phyloP scores from a whole-genome alignment of 1,140 invertebrate genomes.

The Bombus confusus region DNA sequence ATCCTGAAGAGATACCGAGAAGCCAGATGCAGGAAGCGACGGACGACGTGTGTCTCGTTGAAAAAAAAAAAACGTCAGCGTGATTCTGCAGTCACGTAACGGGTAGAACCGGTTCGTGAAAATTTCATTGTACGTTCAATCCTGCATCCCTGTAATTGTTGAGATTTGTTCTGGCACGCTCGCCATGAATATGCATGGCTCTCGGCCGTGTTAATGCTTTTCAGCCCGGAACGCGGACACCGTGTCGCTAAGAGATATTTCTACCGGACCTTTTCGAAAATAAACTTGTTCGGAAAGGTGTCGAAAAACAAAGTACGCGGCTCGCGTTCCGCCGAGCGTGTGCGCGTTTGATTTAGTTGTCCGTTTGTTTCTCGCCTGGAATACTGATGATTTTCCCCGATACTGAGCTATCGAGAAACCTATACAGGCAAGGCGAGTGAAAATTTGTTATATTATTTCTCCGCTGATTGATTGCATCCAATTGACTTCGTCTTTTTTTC shows the following conservation, averaged over 20 bases:
- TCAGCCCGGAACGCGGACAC: constrained; percentile 1
- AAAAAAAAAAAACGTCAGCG: constrained; percentile 7
- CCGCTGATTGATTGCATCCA: not conserved
- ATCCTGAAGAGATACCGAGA: not conserved
- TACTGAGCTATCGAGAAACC: not conserved
- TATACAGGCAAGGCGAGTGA: too few relatives aligned
- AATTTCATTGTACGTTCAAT: constrained; percentile 41
- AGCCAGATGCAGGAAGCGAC: not conserved
- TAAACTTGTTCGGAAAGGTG: constrained; percentile 34
- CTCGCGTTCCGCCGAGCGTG: not conserved
- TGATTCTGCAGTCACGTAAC: constrained; percentile 31
- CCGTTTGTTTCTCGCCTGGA: not conserved
- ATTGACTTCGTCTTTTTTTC: not conserved
- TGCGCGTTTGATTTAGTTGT: not conserved
- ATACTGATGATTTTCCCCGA: constrained; percentile 19
- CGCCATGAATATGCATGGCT: constrained; percentile 28
- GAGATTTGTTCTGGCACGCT: constrained; percentile 31
- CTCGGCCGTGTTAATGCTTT: constrained; percentile 19
- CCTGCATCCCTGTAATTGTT: constrained; percentile 31
- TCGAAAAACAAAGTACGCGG: constrained; percentile 28
- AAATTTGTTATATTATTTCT: not conserved
- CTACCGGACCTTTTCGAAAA: constrained; percentile 28
- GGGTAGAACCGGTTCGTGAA: constrained; percentile 15
- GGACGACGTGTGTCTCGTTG: not conserved
- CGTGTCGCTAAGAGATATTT: constrained; percentile 16